Percentiles rank a stretch among this genome's conserved stretches.
These are phyloP conservation scores for Chloebia gouldiae DNA, from an alignment of 2,113 vertebrate genomes.

Conservation along the genomic window DNA sequence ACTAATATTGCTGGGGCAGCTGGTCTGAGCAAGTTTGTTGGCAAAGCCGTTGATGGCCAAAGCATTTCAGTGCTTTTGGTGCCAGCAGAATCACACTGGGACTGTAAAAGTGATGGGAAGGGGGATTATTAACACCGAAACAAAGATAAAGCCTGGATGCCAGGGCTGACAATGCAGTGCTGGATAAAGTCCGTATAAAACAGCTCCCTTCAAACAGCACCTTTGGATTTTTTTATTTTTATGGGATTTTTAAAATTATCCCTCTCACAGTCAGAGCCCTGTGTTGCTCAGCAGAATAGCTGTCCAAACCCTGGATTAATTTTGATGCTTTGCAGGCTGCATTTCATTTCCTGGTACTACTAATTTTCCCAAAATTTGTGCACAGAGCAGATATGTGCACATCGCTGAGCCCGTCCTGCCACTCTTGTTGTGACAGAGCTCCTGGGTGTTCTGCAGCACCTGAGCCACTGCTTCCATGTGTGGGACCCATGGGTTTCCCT, in stretches of 20 bases:
- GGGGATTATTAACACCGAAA: not conserved
- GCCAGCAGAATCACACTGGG: not conserved
- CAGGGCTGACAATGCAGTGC: not conserved
- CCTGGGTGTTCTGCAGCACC: not conserved
- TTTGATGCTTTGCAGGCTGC: not conserved
- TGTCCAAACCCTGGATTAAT: not conserved
- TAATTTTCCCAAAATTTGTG: not conserved
- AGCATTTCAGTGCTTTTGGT: not conserved
- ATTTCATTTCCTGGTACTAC: not conserved
- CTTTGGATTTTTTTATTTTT: not conserved
- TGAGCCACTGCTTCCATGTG: accelerated
- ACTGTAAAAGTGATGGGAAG: not conserved
- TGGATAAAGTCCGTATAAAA: not conserved
- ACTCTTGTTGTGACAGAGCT: accelerated
- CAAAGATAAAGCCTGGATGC: not conserved
- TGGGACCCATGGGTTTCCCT: not conserved
- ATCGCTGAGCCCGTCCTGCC: accelerated
- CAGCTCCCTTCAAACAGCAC: not conserved
- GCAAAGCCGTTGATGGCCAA: not conserved
- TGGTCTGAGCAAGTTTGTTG: not conserved
- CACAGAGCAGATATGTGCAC: not conserved
- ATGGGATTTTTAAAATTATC: not conserved
- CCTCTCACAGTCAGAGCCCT: not conserved
- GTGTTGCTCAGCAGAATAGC: not conserved
- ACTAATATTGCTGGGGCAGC: not conserved